phyloP scores from a whole-genome alignment of 2,113 vertebrate genomes.

The Donacobius atricapilla region DNA sequence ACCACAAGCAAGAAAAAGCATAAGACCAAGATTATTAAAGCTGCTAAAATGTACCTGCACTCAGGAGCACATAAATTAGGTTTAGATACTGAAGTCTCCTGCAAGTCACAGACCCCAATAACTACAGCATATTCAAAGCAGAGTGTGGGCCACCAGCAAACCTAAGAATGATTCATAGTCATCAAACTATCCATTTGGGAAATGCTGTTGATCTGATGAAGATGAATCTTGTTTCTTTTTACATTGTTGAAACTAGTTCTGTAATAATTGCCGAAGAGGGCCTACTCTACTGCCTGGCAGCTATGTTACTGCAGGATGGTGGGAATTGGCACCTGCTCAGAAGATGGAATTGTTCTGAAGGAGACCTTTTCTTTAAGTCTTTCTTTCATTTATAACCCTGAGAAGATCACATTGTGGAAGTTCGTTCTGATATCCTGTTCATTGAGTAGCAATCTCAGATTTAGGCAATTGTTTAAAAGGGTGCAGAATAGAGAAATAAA shows the following conservation, averaged over 20 bases:
- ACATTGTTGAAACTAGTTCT: background rate
- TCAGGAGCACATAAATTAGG: background rate
- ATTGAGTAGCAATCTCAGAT: background rate
- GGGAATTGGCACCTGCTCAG: background rate
- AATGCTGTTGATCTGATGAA: background rate
- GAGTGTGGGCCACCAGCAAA: background rate
- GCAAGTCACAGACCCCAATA: background rate
- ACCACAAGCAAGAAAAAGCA: background rate
- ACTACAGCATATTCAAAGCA: background rate
- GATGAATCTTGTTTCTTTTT: background rate
- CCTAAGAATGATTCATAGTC: background rate
- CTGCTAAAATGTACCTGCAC: background rate
- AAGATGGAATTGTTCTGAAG: background rate
- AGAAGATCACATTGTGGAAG: background rate
- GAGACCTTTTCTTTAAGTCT: background rate
- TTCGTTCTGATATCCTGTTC: conserved; percentile 1
- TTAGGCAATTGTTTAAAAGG: conserved; percentile 26
- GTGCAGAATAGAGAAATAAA: conserved; percentile 47
- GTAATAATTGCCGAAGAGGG: background rate
- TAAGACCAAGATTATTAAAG: background rate
- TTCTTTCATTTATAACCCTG: background rate
- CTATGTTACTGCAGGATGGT: background rate
- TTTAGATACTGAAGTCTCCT: background rate
- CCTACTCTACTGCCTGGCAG: background rate
- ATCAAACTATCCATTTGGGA: background rate